Base-by-base conservation (phyloP, 2,113 vertebrate genomes). In the Phycodurus eques region DNA sequence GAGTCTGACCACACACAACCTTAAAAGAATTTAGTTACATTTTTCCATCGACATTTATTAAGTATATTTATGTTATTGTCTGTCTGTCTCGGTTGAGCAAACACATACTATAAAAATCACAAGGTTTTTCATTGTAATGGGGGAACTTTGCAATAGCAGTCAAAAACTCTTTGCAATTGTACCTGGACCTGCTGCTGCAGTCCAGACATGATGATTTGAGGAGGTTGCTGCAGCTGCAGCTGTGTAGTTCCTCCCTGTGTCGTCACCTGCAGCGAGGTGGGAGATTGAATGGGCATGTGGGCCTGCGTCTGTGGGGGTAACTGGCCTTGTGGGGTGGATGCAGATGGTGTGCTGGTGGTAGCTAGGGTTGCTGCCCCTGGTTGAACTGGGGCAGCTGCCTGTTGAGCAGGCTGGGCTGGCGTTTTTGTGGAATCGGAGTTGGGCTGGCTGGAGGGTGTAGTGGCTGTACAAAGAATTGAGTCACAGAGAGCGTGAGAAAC, bases 141-240 rank as follows among this genome's bases (percentile, higher is more conserved):
- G 17, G 2, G n/a, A 53, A 53, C 0, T 13, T 20, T 64, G 53
- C 43, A 62, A 2, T 8, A 13, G 2, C 5, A 2, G 33, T 22
- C 39, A 61, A 54, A n/a, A 57, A 11, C 8, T 20, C 10, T 4
- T 59, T 62, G 3, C 66, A 47, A 60, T 68, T 66, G 2, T 76
- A 87, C 85, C 80, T 94, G 92, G 78, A 95, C 95, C 92, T 93
- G 96, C 71, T 94, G 94, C 87, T 93, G 94, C 68, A 96, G 94
- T 85, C 93, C 94, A 57, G 95, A 94, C 87, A 96, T 92, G 83
- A 90, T 92, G 76, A 96, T 87, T 79, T 95, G 95, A 2, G 92
- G 92, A 33, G 93, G 91, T 87, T 94, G 94, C 89, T 94, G 94
- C 57, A 95, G 90, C 87, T 94, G 94, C 57, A 95, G 90, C 87